Conservation (phyloP, 1,140 invertebrate species). For the Temnothorax nylanderi region DNA sequence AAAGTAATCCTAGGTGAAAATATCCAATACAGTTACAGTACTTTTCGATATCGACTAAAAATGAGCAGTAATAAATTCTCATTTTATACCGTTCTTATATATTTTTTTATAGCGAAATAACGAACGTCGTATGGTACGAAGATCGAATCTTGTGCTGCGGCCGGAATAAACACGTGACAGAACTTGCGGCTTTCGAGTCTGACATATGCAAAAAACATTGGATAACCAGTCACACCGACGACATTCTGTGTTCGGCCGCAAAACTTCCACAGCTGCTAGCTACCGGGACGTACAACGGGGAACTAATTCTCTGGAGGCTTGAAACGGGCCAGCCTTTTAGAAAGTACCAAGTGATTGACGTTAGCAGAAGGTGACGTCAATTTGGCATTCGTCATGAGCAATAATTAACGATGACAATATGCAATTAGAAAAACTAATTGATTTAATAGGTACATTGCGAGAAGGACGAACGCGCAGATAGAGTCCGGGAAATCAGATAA, state of each 20-base stretch:
- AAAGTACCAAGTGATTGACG: slow-evolving; percentile 76
- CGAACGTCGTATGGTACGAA: slow-evolving; percentile 79
- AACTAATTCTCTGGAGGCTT: slow-evolving; percentile 92
- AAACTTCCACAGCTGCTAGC: slow-evolving; percentile 88
- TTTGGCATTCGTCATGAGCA: slow-evolving; percentile 27
- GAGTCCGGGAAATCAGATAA: background rate
- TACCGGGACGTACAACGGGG: slow-evolving; percentile 90
- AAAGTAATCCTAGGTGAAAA: background rate
- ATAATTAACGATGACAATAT: background rate
- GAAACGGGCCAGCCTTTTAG: slow-evolving; percentile 90
- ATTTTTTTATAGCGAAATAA: slow-evolving; percentile 76
- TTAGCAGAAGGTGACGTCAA: slow-evolving; percentile 70
- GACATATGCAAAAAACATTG: slow-evolving; percentile 85
- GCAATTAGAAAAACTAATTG: background rate
- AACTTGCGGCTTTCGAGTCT: slow-evolving; percentile 88
- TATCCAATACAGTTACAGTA: background rate
- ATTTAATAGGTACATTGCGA: slow-evolving; percentile 8
- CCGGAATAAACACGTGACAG: slow-evolving; percentile 89
- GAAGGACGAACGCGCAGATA: background rate
- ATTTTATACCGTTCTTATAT: background rate
- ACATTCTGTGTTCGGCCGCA: slow-evolving; percentile 89
- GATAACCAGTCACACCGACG: slow-evolving; percentile 90
- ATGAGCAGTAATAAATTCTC: background rate
- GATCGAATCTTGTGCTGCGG: slow-evolving; percentile 89
- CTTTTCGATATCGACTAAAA: background rate